Evolutionary conservation across 2,888 invertebrate species (phyloP).

Genomic region (Drepanosiphum platanoidis): DNA sequence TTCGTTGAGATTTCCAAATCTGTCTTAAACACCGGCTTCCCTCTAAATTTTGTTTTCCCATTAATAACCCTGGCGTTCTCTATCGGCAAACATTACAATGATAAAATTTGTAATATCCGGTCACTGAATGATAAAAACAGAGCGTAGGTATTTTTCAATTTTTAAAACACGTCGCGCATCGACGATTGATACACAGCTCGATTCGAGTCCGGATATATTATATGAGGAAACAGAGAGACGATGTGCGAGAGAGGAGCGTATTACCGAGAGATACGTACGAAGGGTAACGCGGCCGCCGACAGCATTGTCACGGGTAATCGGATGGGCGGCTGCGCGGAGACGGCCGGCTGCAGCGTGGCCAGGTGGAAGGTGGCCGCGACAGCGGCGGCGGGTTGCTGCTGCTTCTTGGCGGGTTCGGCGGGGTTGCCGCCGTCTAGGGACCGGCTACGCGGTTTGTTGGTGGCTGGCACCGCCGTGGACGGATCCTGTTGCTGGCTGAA

Average conservation of each 20-base stretch:
- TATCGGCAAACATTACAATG: too few relatives aligned
- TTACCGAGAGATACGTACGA: constrained; percentile 52
- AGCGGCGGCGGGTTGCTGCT: neutral
- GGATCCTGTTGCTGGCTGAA: constrained; percentile 67
- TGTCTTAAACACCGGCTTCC: too few relatives aligned
- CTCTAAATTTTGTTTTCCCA: too few relatives aligned
- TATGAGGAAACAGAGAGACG: neutral
- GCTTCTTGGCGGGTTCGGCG: neutral
- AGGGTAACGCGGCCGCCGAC: constrained; percentile 51
- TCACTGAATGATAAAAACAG: too few relatives aligned
- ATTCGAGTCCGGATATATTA: neutral
- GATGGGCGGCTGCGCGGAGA: constrained; percentile 3
- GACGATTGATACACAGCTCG: too few relatives aligned
- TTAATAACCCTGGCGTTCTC: too few relatives aligned
- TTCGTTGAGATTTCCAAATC: too few relatives aligned
- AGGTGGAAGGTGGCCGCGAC: constrained; percentile 40
- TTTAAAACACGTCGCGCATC: too few relatives aligned
- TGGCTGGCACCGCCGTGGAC: constrained; percentile 71
- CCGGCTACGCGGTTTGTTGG: constrained; percentile 76
- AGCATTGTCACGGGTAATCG: constrained; percentile 45
- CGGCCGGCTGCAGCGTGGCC: constrained; percentile 46
- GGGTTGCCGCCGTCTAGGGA: constrained; percentile 71
- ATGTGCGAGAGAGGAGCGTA: neutral
- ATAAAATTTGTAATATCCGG: too few relatives aligned
- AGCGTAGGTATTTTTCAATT: too few relatives aligned